Evolutionary conservation across 1,140 invertebrate species (phyloP), one percentile per base, ranked within the genome.

Genomic region (Drosophila bipectinata): DNA sequence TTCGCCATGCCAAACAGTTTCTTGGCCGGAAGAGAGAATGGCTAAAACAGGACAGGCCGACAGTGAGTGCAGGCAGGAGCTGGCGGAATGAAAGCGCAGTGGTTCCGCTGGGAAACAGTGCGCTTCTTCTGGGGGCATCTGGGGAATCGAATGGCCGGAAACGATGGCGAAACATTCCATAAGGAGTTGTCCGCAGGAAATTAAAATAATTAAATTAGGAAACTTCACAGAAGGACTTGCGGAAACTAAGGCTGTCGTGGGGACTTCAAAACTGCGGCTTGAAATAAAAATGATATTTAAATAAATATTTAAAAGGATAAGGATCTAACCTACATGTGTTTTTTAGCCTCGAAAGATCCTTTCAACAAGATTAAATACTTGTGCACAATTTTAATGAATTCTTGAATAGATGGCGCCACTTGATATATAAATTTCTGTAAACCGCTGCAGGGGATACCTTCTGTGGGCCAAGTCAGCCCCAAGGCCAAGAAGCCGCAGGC

Each of bases 1-100:
- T 61, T 85, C 56, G 77, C 81, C 73, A 85, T 68, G 63, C 72
- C 48, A 52, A 41, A 39, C 77, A 53, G 15, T 56, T 44, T 18
- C 56, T 66, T 47, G 44, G 57, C 48, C 45, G 58, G 55, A 8
- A 69, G 32, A 68, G 60, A n/a, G 39, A 52, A 49, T 41, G 62
- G 63, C 68, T 54, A 4, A 52, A 45, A 66, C 64, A 34, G 61
- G 49, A 55, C 61, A 66, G 60, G 64, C 61, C 49, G 15, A 10
- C 18, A 47, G 44, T 18, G 18, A 24, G 18, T 21, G 14, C 10
- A 28, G 26, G 26, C 4, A 28, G 14, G 15, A 1, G 41, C 15
- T 53, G 39, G 60, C 60, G 66, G 47, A 34, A 66, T 53, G 48
- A 51, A 47, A 47, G 18, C 18, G 44, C 34, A 21, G 18, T n/a